A percentile compares a stretch with the other conserved stretches of the same genome.
Evolutionary conservation across 2,888 invertebrate species (phyloP).

Genomic region (Erebia ligea): DNA sequence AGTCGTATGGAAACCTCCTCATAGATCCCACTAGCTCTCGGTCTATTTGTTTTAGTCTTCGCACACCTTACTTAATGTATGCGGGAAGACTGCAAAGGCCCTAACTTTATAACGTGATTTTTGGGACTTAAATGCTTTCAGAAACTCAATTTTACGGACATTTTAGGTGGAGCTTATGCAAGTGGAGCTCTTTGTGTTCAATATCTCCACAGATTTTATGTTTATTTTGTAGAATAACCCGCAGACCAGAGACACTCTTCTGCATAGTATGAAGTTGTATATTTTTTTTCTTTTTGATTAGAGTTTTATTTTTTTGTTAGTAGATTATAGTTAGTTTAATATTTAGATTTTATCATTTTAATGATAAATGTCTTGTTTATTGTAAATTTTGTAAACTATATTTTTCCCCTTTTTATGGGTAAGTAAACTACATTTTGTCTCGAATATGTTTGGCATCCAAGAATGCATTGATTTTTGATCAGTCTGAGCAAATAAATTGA

Average conservation of each 20-base stretch:
- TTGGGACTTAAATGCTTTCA: slow-evolving; percentile 78
- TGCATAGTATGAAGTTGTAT: neutral
- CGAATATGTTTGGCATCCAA: too few species aligned
- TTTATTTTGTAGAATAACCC: slow-evolving; percentile 12
- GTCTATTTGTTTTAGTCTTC: slow-evolving; percentile 34
- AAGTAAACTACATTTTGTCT: too few species aligned
- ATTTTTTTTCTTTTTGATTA: too few species aligned
- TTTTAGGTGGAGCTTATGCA: slow-evolving; percentile 43
- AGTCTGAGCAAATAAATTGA: too few species aligned
- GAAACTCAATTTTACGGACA: slow-evolving; percentile 71
- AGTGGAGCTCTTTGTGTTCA: slow-evolving; percentile 30
- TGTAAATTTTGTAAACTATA: too few species aligned
- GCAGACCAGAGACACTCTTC: neutral
- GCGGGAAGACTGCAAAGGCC: slow-evolving; percentile 64
- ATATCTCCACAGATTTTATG: neutral
- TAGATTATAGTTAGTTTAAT: too few species aligned
- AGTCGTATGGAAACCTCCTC: neutral
- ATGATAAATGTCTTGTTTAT: too few species aligned
- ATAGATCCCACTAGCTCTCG: neutral
- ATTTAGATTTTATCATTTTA: too few species aligned
- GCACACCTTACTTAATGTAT: slow-evolving; percentile 72
- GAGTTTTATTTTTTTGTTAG: too few species aligned
- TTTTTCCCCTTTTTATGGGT: too few species aligned
- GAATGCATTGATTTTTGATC: too few species aligned
- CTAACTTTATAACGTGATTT: slow-evolving; percentile 77